phyloP scores from a whole-genome alignment of 2,113 vertebrate species.

The Nannobrachium achirus region DNA sequence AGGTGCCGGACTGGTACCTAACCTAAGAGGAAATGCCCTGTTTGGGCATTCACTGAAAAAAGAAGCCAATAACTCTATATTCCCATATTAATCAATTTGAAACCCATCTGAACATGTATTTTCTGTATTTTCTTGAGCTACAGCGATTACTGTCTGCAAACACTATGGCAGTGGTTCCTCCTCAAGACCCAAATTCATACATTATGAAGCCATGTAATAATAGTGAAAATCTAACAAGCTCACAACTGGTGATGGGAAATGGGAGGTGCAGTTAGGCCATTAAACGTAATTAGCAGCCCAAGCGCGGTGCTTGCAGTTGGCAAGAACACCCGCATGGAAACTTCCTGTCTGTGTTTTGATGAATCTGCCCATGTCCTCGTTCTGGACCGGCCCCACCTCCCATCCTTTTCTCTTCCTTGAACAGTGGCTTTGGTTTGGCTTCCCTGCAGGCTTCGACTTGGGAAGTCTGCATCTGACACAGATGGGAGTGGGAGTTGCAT shows the following conservation, averaged over 20 bases:
- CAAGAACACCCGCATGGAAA: conserved; percentile 48
- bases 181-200: no score
- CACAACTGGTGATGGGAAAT: conserved; percentile 42
- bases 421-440: not conserved
- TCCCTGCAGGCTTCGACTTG: not conserved
- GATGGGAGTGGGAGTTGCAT: conserved; percentile 1
- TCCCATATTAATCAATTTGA: no score
- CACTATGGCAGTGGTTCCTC: no score
- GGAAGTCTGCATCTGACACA: not conserved
- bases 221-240: no score
- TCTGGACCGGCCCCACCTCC: conserved; percentile 5
- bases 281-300: conserved; percentile 35
- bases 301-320: conserved; percentile 14
- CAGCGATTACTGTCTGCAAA: no score
- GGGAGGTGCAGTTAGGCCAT: conserved; percentile 27
- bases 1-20: no score
- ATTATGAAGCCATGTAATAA: no score
- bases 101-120: no score
- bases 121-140: no score
- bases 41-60: no score
- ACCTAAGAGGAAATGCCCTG: no score
- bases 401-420: conserved; percentile 16
- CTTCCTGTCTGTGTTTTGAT: conserved; percentile 41
- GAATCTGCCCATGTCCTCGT: conserved; percentile 31
- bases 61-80: no score